Percentiles rank a stretch among this genome's conserved stretches.
Conservation (phyloP, 1,140 invertebrate genomes). For the Armadillidium nasatum region DNA sequence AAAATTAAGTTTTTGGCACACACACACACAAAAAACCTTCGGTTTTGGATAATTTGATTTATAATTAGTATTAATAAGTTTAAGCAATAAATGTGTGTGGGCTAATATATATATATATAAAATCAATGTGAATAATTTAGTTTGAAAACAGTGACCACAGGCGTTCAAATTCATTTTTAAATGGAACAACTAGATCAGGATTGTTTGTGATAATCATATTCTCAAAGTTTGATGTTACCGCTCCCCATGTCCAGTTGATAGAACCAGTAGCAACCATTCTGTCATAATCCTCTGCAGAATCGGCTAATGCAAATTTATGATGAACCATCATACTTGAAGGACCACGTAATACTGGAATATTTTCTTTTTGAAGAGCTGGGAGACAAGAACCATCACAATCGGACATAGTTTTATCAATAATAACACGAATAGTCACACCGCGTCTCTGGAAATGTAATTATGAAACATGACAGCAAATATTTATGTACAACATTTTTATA, state of each 20-base stretch:
- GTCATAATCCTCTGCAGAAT: background rate
- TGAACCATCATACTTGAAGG: constrained; percentile 10
- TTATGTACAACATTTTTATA: too few relatives aligned
- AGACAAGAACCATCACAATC: background rate
- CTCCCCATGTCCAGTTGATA: background rate
- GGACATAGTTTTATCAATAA: constrained; percentile 3
- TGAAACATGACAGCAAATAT: too few relatives aligned
- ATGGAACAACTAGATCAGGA: background rate
- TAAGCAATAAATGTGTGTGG: too few relatives aligned
- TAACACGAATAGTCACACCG: background rate
- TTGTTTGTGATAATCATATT: constrained; percentile 2
- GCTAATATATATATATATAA: too few relatives aligned
- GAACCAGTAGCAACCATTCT: background rate
- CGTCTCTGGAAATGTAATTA: background rate
- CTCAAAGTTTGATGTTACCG: background rate
- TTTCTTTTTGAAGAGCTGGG: background rate
- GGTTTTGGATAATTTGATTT: too few relatives aligned
- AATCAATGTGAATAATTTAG: too few relatives aligned
- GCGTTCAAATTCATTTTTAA: background rate
- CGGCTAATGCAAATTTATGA: background rate
- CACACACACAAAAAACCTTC: too few relatives aligned
- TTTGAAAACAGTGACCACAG: background rate
- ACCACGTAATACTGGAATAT: background rate
- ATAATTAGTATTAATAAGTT: too few relatives aligned
- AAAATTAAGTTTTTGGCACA: too few relatives aligned